Conservation (phyloP, 2,888 invertebrate species). For the Hirtodrosophila trivittata region DNA sequence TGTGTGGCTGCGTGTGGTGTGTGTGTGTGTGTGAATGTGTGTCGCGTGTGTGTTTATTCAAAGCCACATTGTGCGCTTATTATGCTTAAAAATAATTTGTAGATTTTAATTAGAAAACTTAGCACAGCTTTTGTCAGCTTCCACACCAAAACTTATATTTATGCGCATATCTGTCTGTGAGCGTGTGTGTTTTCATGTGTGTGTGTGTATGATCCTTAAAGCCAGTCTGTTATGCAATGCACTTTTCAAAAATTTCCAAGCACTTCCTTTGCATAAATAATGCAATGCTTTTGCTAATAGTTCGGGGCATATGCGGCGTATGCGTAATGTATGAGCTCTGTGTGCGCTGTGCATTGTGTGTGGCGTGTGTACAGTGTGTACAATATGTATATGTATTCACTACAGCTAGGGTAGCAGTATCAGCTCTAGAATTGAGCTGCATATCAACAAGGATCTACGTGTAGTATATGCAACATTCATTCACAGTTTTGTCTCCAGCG, state of each 20-base stretch:
- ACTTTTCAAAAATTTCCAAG: conserved; percentile 48
- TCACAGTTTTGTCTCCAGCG: conserved; percentile 10
- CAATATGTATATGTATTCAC: neutral
- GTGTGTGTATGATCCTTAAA: conserved; percentile 4
- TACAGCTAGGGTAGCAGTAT: neutral
- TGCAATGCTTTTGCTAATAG: conserved; percentile 70
- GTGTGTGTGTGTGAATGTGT: conserved; percentile 11
- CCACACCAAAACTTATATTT: conserved; percentile 1
- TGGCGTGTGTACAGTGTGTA: neutral
- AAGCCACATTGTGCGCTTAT: conserved; percentile 54
- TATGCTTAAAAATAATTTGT: conserved; percentile 68
- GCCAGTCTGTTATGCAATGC: conserved; percentile 25
- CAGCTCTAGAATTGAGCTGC: conserved; percentile 17
- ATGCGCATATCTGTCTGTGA: conserved; percentile 12
- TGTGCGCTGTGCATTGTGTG: conserved; percentile 6
- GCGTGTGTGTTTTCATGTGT: conserved; percentile 8
- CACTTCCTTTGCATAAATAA: conserved; percentile 59
- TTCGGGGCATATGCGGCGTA: conserved; percentile 64
- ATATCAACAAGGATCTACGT: conserved; percentile 16
- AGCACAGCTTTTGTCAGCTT: conserved; percentile 26
- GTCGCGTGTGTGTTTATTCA: conserved; percentile 6
- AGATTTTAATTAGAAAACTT: conserved; percentile 77
- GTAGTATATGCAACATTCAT: conserved; percentile 14
- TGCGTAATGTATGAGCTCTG: conserved; percentile 58
- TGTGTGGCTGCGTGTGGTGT: conserved; percentile 7